Conservation (phyloP, 2,113 vertebrate species). For the Pyxicephalus adspersus region DNA sequence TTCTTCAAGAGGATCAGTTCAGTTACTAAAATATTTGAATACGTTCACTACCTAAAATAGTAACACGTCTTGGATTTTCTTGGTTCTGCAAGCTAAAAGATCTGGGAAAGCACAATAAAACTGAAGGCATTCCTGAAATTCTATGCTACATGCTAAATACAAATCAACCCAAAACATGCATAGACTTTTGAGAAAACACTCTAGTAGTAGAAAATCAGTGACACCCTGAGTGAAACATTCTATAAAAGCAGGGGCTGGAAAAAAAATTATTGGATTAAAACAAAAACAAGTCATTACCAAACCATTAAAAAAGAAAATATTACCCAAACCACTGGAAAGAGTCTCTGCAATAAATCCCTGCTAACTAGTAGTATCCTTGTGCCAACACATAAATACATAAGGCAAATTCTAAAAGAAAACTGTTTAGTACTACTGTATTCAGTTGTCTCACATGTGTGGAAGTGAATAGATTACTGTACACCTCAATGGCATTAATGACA, state of each 20-base stretch:
- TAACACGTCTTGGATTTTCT: conserved; percentile 32
- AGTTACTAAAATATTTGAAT: conserved; percentile 20
- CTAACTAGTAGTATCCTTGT: too few relatives aligned
- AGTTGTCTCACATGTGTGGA: too few relatives aligned
- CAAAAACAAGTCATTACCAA: not conserved
- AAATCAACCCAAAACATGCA: not conserved
- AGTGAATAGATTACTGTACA: too few relatives aligned
- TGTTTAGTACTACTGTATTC: too few relatives aligned
- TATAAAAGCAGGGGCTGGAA: not conserved
- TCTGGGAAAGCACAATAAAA: conserved; percentile 36
- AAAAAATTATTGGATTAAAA: not conserved
- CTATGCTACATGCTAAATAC: not conserved
- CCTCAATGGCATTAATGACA: too few relatives aligned
- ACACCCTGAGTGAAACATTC: not conserved
- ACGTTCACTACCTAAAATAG: conserved; percentile 39
- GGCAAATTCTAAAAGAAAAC: too few relatives aligned
- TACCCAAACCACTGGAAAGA: too few relatives aligned
- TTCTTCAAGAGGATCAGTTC: conserved; percentile 10
- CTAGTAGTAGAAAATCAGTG: not conserved
- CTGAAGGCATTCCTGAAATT: conserved; percentile 22
- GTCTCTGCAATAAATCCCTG: too few relatives aligned
- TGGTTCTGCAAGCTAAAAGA: not conserved
- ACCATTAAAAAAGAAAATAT: too few relatives aligned
- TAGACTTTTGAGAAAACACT: not conserved
- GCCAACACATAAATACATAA: too few relatives aligned